These are phyloP conservation scores for Heliangelus exortis DNA, from an alignment of 2,797 vertebrate genomes.

Conservation along the genomic window DNA sequence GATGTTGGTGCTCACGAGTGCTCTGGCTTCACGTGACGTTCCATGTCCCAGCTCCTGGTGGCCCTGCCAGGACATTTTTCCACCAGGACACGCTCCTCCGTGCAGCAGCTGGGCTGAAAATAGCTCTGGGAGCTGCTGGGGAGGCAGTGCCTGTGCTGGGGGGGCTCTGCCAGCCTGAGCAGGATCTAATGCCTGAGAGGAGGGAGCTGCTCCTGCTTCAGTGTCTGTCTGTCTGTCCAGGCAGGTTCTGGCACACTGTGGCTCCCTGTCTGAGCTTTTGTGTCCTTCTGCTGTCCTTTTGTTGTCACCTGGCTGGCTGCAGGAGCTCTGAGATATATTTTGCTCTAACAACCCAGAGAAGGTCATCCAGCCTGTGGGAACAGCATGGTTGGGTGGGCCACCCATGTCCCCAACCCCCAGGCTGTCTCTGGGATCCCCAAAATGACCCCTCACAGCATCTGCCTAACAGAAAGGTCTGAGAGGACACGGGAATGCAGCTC, in stretches of 20 bases:
- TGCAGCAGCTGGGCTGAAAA: neutral
- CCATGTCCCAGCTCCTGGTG: neutral
- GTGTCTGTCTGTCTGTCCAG: neutral
- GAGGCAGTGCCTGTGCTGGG: fast-evolving
- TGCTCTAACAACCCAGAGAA: neutral
- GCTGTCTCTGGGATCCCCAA: neutral
- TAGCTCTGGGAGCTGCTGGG: neutral
- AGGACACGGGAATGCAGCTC: neutral
- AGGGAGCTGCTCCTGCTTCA: neutral
- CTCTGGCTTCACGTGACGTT: neutral
- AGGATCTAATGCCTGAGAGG: neutral
- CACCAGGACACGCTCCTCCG: neutral
- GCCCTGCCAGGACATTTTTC: fast-evolving
- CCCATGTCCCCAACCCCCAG: fast-evolving
- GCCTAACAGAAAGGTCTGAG: neutral
- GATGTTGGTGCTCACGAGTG: neutral
- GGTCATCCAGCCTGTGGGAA: neutral
- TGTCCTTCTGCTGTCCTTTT: neutral
- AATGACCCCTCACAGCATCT: neutral
- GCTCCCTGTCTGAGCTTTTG: neutral
- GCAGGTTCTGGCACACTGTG: neutral
- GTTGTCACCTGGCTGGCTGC: fast-evolving
- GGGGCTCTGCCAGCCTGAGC: neutral
- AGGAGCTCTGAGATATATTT: neutral
- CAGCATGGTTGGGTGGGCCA: neutral